A percentile compares a stretch with the other conserved stretches of the same genome.
Evolutionary conservation across 1,140 invertebrate genomes (phyloP).

Genomic region (Lutraria rhynchaena): DNA sequence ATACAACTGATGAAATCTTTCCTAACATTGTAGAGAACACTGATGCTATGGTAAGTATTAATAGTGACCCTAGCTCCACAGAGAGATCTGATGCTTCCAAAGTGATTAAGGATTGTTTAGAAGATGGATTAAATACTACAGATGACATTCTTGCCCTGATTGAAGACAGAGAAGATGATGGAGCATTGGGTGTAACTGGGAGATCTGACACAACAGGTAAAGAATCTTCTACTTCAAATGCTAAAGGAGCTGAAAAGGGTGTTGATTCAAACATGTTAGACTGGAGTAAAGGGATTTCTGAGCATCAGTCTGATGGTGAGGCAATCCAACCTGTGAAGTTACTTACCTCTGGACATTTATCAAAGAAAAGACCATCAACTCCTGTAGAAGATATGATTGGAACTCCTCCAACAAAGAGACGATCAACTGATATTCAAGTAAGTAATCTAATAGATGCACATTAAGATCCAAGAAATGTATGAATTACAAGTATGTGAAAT

Average conservation of each 20-base stretch:
- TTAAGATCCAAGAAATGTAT: too few species aligned
- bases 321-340: conserved; percentile 34
- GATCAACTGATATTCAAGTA: neutral
- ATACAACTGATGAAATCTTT: conserved; percentile 18
- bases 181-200: neutral
- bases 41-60: neutral
- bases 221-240: too few species aligned
- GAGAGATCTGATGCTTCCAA: too few species aligned
- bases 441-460: too few species aligned
- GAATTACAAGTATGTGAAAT: too few species aligned
- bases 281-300: conserved; percentile 40
- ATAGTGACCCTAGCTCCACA: neutral
- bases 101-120: too few species aligned
- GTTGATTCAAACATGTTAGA: conserved; percentile 18
- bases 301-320: conserved; percentile 5
- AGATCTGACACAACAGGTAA: neutral
- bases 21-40: neutral
- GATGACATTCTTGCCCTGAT: neutral
- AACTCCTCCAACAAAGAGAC: conserved; percentile 40
- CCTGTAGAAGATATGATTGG: neutral
- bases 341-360: conserved; percentile 13
- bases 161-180: neutral
- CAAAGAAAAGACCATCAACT: conserved; percentile 34
- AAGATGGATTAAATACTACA: neutral
- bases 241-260: neutral